Evolutionary conservation across 2,113 vertebrate genomes (phyloP).

Genomic region (Sinocyclocheilus anophthalmus): DNA sequence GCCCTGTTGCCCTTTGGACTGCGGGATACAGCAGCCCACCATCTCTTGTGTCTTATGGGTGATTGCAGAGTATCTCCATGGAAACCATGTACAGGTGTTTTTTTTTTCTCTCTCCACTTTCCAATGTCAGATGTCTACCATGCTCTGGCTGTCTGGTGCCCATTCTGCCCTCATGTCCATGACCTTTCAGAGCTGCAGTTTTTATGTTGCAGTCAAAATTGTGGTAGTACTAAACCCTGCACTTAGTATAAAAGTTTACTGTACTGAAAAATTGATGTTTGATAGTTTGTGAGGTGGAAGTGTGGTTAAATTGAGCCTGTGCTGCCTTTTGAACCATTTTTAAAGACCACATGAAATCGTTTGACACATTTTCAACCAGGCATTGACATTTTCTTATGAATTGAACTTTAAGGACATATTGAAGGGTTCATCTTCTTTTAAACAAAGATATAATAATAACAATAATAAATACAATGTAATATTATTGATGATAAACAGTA

Average conservation of each 20-base stretch:
- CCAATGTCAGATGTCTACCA: background rate
- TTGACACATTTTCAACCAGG: background rate
- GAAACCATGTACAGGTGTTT: constrained; percentile 23
- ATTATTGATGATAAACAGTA: too few relatives aligned
- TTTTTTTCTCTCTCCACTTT: background rate
- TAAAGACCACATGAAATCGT: background rate
- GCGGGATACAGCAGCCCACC: background rate
- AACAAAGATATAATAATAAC: too few relatives aligned
- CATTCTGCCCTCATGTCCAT: background rate
- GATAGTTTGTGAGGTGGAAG: background rate
- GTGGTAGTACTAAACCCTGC: background rate
- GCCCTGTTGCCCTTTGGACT: constrained; percentile 34
- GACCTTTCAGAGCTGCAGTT: constrained; percentile 8
- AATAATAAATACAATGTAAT: too few relatives aligned
- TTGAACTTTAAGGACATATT: background rate
- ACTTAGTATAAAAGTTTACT: background rate
- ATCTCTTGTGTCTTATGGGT: constrained; percentile 11
- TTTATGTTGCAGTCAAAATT: background rate
- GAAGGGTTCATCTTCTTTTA: too few relatives aligned
- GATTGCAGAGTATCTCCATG: constrained; percentile 37
- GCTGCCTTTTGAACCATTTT: background rate
- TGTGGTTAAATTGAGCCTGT: background rate
- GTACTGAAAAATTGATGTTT: constrained; percentile 8
- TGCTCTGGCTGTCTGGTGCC: background rate
- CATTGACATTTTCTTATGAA: background rate